phyloP scores from a whole-genome alignment of 2,888 invertebrate genomes.

The Drosophila ezoana region DNA sequence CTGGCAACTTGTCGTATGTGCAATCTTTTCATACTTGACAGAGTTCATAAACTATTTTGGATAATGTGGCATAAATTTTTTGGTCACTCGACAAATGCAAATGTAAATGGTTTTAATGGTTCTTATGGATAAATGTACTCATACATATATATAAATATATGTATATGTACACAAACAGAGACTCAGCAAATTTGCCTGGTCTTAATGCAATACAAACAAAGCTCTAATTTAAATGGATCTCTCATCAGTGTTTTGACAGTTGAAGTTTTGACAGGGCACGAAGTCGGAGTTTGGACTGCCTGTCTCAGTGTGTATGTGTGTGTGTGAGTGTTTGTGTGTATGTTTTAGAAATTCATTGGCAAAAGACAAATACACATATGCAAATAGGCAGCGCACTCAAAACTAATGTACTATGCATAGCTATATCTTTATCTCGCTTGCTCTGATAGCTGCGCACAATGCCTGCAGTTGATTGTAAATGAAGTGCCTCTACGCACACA shows the following conservation, averaged over 20 bases:
- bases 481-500: constrained; percentile 26
- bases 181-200: constrained; percentile 64
- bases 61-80: constrained; percentile 37
- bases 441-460: constrained; percentile 32
- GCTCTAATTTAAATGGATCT: constrained; percentile 74
- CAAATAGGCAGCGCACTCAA: constrained; percentile 72
- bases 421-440: constrained; percentile 23
- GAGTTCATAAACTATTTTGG: constrained; percentile 17
- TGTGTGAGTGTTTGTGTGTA: constrained; percentile 16
- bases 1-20: constrained; percentile 17
- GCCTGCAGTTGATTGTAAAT: constrained; percentile 58
- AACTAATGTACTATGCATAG: constrained; percentile 72
- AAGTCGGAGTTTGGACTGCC: constrained; percentile 5
- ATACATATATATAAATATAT: constrained; percentile 5
- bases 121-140: constrained; percentile 12
- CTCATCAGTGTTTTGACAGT: constrained; percentile 75
- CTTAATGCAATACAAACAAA: constrained; percentile 76
- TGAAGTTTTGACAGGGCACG: constrained; percentile 67
- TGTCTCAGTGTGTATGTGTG: neutral
- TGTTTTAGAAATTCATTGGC: constrained; percentile 73
- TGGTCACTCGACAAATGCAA: constrained; percentile 22
- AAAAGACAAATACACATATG: constrained; percentile 75
- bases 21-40: constrained; percentile 16
- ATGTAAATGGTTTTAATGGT: constrained; percentile 9
- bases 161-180: constrained; percentile 31